Conservation (phyloP, 35 echinoderm and acorn worm species). For the Heliocidaris tuberculata region DNA sequence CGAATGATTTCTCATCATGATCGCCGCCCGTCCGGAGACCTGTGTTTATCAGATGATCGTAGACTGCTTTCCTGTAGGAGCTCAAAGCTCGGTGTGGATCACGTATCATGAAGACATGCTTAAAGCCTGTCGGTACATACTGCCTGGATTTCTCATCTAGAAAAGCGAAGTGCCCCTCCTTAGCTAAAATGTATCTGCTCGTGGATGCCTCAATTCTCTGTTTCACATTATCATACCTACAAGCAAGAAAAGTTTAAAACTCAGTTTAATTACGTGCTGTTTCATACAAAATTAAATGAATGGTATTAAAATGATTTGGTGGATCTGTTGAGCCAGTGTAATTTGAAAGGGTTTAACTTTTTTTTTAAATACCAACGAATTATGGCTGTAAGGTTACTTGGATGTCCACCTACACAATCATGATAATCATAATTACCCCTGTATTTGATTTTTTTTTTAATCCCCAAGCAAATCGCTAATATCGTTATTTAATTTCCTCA, state of each 20-base stretch:
- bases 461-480: too few relatives aligned
- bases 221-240: background rate
- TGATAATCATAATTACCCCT: too few relatives aligned
- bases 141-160: background rate
- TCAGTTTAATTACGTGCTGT: too few relatives aligned
- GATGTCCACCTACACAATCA: too few relatives aligned
- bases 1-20: background rate
- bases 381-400: too few relatives aligned
- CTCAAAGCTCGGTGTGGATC: constrained; percentile 53
- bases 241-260: background rate
- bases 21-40: background rate
- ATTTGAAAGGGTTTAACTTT: too few relatives aligned
- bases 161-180: background rate
- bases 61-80: constrained; percentile 46
- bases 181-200: background rate
- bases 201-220: background rate
- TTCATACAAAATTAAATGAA: too few relatives aligned
- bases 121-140: constrained; percentile 56
- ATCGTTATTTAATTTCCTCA: too few relatives aligned
- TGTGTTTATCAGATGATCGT: background rate
- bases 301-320: too few relatives aligned
- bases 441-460: too few relatives aligned
- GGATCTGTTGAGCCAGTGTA: too few relatives aligned
- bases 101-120: constrained; percentile 63
- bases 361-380: too few relatives aligned